Evolutionary conservation across 2,888 invertebrate species (phyloP), one percentile per base, ranked within the genome.

Genomic region (Cerastis leucographa): DNA sequence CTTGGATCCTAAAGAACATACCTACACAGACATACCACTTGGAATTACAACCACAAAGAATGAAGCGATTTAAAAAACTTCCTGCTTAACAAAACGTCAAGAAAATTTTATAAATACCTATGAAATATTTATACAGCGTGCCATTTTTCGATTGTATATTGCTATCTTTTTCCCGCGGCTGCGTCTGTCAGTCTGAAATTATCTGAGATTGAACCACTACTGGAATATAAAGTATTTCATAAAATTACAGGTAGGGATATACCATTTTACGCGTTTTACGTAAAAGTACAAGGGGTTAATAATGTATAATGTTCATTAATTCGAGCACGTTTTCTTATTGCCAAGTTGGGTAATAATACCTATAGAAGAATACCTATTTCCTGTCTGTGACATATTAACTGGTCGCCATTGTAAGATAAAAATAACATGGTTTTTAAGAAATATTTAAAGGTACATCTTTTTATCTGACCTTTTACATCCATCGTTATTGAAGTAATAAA

Each of bases 401-500:
- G 59, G 8, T 64, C 7, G 14, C 42, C 35, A 62, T 62, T 62
- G 61, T 22, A 61, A 61, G 17, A 29, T 62, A 44, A 17, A 59
- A 40, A 62, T 29, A 2, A 19, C 14, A 44, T 17, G 5, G 9
- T 49, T 11, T 42, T 22, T n/a, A 44, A 7, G 42, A 64, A 49
- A 25, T 51, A 42, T 65, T 40, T 12, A 6, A 40, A 64, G 3
- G 9, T 42, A 29, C 17, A n/a, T 61, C 0, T 42, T 79, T 44
- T 65, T 74, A 44, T 61, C 40, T 72, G 62, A 77, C 73, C 76
- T 85, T 73, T 71, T 66, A 40, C 42, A 68, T 35, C 19, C 40
- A 67, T 68, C 67, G 54, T 76, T 73, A 68, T 49, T 42, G 29
- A 64, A 65, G 35, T 68, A 67, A 73, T n/a, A 74, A 84, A 84